Conservation (phyloP, 1,140 invertebrate genomes). For the Galendromus occidentalis region DNA sequence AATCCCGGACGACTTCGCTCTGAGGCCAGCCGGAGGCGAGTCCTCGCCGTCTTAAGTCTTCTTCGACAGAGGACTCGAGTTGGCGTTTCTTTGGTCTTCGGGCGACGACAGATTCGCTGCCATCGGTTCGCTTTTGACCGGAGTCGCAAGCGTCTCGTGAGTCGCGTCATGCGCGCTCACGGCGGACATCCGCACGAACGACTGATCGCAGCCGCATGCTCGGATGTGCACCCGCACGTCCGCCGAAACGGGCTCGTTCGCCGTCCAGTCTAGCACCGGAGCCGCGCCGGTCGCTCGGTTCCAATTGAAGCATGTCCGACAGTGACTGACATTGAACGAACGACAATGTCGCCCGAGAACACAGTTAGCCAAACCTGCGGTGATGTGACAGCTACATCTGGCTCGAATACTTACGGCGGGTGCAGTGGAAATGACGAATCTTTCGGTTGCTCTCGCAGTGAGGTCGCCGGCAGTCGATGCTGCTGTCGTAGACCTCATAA, state of each 20-base stretch:
- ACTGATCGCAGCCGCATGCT: conserved; percentile 49
- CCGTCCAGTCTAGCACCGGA: too few species aligned
- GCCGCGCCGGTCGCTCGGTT: too few species aligned
- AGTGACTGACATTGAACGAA: too few species aligned
- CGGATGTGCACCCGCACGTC: too few species aligned
- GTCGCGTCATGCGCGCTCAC: conserved; percentile 49
- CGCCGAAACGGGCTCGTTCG: too few species aligned
- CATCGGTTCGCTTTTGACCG: conserved; percentile 9
- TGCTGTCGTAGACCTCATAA: conserved; percentile 57
- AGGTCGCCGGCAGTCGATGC: conserved; percentile 47
- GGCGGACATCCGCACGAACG: conserved; percentile 48
- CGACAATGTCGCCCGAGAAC: too few species aligned
- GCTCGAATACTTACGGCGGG: too few species aligned
- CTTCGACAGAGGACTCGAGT: conserved; percentile 4
- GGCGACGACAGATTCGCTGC: neutral
- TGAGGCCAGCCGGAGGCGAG: neutral
- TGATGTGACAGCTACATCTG: too few species aligned
- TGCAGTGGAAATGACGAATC: conserved; percentile 56
- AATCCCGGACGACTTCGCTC: conserved; percentile 71
- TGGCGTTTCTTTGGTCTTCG: conserved; percentile 2
- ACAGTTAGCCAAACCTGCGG: too few species aligned
- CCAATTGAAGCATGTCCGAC: too few species aligned
- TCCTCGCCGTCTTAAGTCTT: conserved; percentile 5
- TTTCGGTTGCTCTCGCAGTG: conserved; percentile 47
- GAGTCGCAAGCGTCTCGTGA: conserved; percentile 22